Percentiles rank a stretch among this genome's conserved stretches.
phyloP scores from a whole-genome alignment of 2,888 invertebrate species.

The Agrotis exclamationis region DNA sequence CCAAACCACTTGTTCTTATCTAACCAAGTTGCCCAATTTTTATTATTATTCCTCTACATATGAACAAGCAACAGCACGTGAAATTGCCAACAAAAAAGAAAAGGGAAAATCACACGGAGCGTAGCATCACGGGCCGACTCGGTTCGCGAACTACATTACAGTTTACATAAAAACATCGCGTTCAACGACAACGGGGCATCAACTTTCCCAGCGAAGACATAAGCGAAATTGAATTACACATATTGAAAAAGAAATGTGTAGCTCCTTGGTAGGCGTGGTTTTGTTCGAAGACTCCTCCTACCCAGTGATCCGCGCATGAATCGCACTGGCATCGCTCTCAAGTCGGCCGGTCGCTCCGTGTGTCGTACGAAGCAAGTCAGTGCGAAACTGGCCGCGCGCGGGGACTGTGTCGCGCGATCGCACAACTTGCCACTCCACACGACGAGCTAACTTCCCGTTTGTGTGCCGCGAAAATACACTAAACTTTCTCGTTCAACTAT shows the following conservation, averaged over 20 bases:
- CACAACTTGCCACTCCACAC: constrained; percentile 78
- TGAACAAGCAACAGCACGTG: constrained; percentile 86
- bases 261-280: constrained; percentile 91
- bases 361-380: constrained; percentile 77
- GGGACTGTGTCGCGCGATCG: constrained; percentile 75
- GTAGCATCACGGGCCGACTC: constrained; percentile 86
- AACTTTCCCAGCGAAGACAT: constrained; percentile 91
- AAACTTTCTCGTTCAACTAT: constrained; percentile 80
- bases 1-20: constrained; percentile 54
- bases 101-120: constrained; percentile 83
- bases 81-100: constrained; percentile 85
- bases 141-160: constrained; percentile 90
- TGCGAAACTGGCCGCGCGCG: constrained; percentile 74
- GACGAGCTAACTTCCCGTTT: constrained; percentile 75
- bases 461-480: constrained; percentile 67
- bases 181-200: constrained; percentile 91
- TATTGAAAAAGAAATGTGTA: constrained; percentile 92
- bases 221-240: constrained; percentile 92
- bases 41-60: constrained; percentile 77
- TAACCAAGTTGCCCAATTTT: constrained; percentile 68
- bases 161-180: constrained; percentile 91
- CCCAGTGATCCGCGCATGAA: constrained; percentile 87
- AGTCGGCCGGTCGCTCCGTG: constrained; percentile 75
- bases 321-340: constrained; percentile 79
- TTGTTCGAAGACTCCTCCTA: constrained; percentile 87